Conservation (phyloP, 30 jellyfish, hydroid and myxozoan genomes). For the Chironex yamaguchii region DNA sequence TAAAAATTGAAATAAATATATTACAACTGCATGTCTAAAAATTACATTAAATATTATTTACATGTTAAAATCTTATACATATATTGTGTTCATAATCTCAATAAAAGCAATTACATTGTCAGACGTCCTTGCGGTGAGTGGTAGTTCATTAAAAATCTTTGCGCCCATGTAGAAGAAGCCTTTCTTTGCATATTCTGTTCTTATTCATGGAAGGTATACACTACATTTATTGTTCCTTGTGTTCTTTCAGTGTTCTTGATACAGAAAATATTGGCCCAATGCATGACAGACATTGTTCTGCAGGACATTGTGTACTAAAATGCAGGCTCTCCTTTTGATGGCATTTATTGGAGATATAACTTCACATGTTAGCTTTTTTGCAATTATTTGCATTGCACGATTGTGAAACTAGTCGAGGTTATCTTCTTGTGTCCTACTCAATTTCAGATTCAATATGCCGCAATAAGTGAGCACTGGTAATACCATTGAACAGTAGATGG, state of each 20-base stretch:
- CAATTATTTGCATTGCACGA: slow-evolving; percentile 68
- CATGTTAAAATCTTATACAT: slow-evolving; percentile 32
- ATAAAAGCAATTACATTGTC: slow-evolving; percentile 40
- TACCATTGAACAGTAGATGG: slow-evolving; percentile 69
- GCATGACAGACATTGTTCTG: slow-evolving; percentile 60
- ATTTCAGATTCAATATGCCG: slow-evolving; percentile 66
- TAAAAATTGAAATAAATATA: too few species aligned
- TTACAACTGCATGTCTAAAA: slow-evolving; percentile 48
- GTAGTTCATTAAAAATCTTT: slow-evolving; percentile 56
- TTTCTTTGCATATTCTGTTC: slow-evolving; percentile 60
- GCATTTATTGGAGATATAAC: slow-evolving; percentile 64
- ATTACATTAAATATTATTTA: slow-evolving; percentile 1
- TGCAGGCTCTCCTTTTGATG: slow-evolving; percentile 74
- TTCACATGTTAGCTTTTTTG: slow-evolving; percentile 38
- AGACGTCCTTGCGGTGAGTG: slow-evolving; percentile 62
- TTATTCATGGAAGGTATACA: slow-evolving; percentile 54
- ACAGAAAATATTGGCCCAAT: slow-evolving; percentile 20
- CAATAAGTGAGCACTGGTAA: slow-evolving; percentile 67
- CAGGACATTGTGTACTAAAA: slow-evolving; percentile 71
- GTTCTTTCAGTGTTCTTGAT: slow-evolving; percentile 46
- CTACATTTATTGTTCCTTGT: slow-evolving; percentile 45
- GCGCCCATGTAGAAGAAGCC: slow-evolving; percentile 65
- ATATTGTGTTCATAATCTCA: slow-evolving; percentile 39
- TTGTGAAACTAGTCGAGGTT: slow-evolving; percentile 61
- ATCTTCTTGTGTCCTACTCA: slow-evolving; percentile 54